phyloP scores from a whole-genome alignment of 2,797 vertebrate species.

The Okamejei kenojei region DNA sequence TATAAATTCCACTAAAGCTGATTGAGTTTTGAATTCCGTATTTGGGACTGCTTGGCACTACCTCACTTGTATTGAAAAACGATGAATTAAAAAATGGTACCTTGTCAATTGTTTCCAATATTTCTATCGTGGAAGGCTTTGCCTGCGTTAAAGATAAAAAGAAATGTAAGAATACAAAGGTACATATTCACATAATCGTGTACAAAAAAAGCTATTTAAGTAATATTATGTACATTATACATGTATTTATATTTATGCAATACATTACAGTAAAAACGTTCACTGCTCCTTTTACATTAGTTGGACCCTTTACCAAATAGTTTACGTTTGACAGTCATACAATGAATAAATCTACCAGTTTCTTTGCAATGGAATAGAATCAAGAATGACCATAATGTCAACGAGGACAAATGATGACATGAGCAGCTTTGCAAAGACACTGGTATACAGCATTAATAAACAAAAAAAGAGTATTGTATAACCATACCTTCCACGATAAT shows the following conservation, averaged over 20 bases:
- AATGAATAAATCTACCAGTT: not conserved
- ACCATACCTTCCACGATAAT: not conserved
- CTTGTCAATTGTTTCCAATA: slow-evolving; percentile 94
- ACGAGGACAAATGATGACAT: not conserved
- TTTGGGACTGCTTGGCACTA: no score
- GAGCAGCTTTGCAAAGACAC: not conserved
- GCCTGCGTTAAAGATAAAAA: slow-evolving; percentile 60
- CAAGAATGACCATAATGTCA: not conserved
- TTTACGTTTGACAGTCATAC: not conserved
- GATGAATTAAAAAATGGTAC: slow-evolving; percentile 56
- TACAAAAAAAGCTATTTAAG: not conserved
- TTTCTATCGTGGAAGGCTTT: slow-evolving; percentile 86
- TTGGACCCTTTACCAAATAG: not conserved
- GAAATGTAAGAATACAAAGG: not conserved
- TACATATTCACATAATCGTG: not conserved
- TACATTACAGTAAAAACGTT: not conserved
- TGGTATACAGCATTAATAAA: not conserved
- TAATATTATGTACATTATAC: not conserved
- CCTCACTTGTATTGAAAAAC: not conserved
- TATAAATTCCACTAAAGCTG: no score
- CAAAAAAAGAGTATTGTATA: not conserved
- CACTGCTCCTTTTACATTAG: not conserved
- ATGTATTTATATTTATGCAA: no score
- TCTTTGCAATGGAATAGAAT: not conserved
- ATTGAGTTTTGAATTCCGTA: no score